A percentile compares a stretch with the other conserved stretches of the same genome.
These are phyloP conservation scores for Litoditis marina DNA, from an alignment of 2,888 invertebrate genomes.

Conservation along the genomic window DNA sequence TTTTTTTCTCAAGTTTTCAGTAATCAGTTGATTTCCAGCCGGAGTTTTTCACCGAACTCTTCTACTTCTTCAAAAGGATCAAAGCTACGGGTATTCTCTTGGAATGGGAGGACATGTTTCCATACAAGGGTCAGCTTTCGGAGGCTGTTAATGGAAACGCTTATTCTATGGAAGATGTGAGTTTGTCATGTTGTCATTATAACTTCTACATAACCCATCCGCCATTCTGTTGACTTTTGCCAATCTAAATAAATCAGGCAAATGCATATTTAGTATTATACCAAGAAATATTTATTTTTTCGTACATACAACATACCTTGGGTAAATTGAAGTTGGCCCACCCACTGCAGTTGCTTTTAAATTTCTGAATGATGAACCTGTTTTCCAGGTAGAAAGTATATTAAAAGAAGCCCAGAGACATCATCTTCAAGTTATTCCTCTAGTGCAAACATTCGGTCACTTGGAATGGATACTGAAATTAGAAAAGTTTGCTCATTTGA, in stretches of 20 bases:
- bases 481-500: conserved; percentile 70
- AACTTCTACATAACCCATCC: too few species aligned
- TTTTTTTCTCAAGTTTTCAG: conserved; percentile 4
- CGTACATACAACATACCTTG: background rate
- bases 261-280: conserved; percentile 17
- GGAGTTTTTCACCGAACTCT: conserved; percentile 65
- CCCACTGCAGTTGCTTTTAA: too few species aligned
- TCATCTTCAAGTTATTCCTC: conserved; percentile 73
- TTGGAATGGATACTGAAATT: conserved; percentile 78
- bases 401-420: conserved; percentile 28
- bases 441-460: conserved; percentile 82
- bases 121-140: conserved; percentile 70
- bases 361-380: too few species aligned
- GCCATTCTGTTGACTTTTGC: too few species aligned
- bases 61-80: conserved; percentile 69
- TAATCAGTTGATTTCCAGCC: conserved; percentile 63
- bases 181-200: background rate
- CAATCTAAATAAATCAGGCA: conserved; percentile 20
- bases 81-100: conserved; percentile 78
- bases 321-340: too few species aligned
- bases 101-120: conserved; percentile 86
- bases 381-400: conserved; percentile 12
- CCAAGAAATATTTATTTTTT: too few species aligned
- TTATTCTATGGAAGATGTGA: conserved; percentile 73
- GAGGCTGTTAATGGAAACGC: conserved; percentile 71